phyloP scores from a whole-genome alignment of 1,140 invertebrate genomes.

The Ceratosolen fusciceps region DNA sequence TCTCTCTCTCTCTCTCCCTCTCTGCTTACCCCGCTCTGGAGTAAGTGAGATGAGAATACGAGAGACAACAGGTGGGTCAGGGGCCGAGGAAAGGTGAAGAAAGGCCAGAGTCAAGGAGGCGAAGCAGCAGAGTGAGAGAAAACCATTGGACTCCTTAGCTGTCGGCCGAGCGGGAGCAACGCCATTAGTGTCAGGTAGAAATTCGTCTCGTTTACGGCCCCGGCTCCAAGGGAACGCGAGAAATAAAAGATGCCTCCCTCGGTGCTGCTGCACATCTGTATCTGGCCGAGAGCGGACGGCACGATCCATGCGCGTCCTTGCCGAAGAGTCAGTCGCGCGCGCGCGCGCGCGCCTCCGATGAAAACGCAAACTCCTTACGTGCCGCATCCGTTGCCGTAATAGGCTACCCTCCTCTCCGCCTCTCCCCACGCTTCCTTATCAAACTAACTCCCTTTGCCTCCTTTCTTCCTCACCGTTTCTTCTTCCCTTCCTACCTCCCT shows the following conservation, averaged over 20 bases:
- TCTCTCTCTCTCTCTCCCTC: no score
- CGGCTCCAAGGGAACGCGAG: not conserved
- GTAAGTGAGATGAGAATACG: no score
- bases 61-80: no score
- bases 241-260: conserved; percentile 10
- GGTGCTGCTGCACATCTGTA: not conserved
- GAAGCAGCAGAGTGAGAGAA: not conserved
- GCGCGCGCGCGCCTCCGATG: not conserved
- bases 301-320: conserved; percentile 25
- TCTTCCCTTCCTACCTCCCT: not conserved
- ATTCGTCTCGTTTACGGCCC: conserved; percentile 6
- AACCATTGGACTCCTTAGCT: not conserved
- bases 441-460: not conserved
- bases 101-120: not conserved
- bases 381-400: conserved; percentile 33
- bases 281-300: not conserved
- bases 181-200: conserved; percentile 36
- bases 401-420: conserved; percentile 7
- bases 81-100: no score
- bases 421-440: not conserved
- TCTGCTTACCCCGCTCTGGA: no score
- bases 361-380: conserved; percentile 30
- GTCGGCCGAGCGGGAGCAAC: not conserved
- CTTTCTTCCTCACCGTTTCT: not conserved
- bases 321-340: no score